Base-by-base conservation (phyloP, 2,888 invertebrate genomes). In the Watsonalla cultraria region DNA sequence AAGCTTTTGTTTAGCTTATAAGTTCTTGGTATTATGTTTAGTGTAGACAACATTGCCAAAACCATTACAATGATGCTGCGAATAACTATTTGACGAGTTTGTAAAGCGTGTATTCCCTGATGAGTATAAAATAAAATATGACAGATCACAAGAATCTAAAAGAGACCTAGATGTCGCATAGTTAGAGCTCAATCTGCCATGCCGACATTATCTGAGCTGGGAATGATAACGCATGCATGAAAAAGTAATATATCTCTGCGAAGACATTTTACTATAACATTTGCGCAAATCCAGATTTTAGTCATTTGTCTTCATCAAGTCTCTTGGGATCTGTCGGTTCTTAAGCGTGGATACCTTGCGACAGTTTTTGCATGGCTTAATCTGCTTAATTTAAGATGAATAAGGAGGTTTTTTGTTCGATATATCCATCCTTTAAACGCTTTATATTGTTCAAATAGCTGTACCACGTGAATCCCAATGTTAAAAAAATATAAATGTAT, bases 251-350 rank as follows among this genome's bases (percentile, higher is more conserved):
- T 56, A 58, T 59, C 54, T 57, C 47, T 48, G 51, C 14, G 51
- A 37, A 49, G 62, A 55, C 58, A 48, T 39, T 56, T 54, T 53
- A 53, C 37, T 49, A 51, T 54, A 54, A 54, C 57, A 62, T 59
- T 62, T 58, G 56, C 55, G 52, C 14, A 51, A 52, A 45, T 48
- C 47, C 54, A 54, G 54, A 57, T 54, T 45, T 53, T 45, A 51
- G 57, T 63, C 63, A 56, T 65, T 62, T 61, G 60, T 65, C 65
- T 65, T 63, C 65, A 59, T 65, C 63, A 60, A 56, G 48, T 48
- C 61, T 56, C 56, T 46, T 50, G 55, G 46, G 49, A 49, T 49
- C 37, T 14, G 49, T 49, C 37, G 49, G 37, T 49, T 37, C 49
- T 49, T 49, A 49, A 49, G 15, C 49, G 49, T 37, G 51, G 57